phyloP scores from a whole-genome alignment of 2,113 vertebrate species.

The Megaceryle maxima region DNA sequence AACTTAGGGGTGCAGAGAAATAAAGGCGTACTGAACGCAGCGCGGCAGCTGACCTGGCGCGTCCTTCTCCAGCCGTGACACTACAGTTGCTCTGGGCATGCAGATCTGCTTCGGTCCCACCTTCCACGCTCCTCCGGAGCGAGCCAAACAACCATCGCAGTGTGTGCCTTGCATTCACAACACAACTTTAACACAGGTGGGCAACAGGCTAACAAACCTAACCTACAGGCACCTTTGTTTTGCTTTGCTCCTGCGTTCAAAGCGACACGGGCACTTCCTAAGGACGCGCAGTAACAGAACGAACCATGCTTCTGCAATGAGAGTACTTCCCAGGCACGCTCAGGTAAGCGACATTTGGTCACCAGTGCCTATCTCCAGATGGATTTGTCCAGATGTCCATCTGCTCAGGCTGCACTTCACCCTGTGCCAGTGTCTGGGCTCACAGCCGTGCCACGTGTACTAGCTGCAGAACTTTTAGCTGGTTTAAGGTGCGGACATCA shows the following conservation, averaged over 20 bases:
- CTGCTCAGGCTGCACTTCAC: not conserved
- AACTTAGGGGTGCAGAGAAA: not conserved
- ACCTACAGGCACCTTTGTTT: no score
- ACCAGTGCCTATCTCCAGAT: rapidly evolving
- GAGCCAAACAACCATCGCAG: not conserved
- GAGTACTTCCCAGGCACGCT: rapidly evolving
- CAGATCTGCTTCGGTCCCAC: not conserved
- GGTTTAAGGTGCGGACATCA: not conserved
- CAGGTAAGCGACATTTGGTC: no score
- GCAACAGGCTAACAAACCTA: not conserved
- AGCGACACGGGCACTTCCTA: not conserved
- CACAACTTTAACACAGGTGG: not conserved
- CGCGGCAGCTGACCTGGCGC: not conserved
- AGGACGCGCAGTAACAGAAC: not conserved
- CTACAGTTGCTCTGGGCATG: not conserved
- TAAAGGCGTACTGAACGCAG: rapidly evolving
- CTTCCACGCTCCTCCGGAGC: not conserved
- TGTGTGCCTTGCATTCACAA: not conserved
- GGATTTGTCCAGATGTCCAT: not conserved
- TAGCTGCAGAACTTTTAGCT: not conserved
- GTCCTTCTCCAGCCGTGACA: not conserved
- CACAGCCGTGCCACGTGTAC: rapidly evolving
- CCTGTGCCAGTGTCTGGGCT: not conserved
- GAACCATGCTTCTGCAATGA: not conserved
- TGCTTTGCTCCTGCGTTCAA: not conserved